Conservation (phyloP, 2,113 vertebrate species). For the Grammomys dolichurus region DNA sequence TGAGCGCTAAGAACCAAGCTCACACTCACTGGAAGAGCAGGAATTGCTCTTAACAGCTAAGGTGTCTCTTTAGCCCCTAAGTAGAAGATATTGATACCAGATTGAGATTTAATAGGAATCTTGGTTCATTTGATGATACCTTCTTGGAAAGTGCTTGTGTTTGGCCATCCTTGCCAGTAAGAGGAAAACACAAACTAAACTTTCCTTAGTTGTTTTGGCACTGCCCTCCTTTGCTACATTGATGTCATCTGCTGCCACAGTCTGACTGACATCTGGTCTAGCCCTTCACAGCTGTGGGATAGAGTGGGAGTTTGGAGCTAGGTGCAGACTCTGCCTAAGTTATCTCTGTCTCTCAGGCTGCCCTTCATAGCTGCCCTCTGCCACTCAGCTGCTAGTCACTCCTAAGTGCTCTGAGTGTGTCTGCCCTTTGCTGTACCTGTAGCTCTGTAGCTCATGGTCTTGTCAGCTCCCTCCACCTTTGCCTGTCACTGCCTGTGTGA, state of each 20-base stretch:
- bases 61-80: neutral
- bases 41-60: neutral
- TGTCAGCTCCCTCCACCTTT: neutral
- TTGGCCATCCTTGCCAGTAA: neutral
- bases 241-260: neutral
- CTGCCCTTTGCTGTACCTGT: neutral
- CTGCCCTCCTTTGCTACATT: neutral
- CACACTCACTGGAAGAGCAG: neutral
- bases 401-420: neutral
- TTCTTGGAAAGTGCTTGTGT: neutral
- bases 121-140: neutral
- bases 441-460: neutral
- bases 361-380: neutral
- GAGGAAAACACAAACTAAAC: neutral
- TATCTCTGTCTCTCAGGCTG: neutral
- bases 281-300: neutral
- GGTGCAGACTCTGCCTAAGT: neutral
- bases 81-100: neutral
- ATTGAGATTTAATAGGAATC: neutral
- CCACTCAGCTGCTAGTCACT: neutral
- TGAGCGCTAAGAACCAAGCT: neutral
- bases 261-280: neutral
- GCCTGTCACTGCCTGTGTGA: neutral
- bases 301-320: conserved; percentile 23
- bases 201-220: neutral